These are phyloP conservation scores for Pseudocheirus occidentalis DNA, from an alignment of 2,797 vertebrate genomes.

Conservation along the genomic window DNA sequence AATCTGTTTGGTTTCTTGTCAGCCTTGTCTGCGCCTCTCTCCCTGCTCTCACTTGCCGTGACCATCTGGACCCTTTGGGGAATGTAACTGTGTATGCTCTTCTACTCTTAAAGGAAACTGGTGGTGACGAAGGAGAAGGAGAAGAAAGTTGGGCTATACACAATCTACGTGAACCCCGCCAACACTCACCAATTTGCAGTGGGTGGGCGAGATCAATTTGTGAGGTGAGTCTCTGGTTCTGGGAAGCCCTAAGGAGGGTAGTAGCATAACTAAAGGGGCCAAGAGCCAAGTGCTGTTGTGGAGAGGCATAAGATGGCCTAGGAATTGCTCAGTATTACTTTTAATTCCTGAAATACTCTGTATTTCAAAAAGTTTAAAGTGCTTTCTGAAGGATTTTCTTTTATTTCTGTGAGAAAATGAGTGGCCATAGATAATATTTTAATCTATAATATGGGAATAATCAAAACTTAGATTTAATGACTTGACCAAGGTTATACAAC, in stretches of 20 bases:
- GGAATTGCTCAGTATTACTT: slow-evolving; percentile 12
- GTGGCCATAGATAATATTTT: neutral
- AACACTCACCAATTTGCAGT: slow-evolving; percentile 97
- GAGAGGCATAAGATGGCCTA: neutral
- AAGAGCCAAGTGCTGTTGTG: neutral
- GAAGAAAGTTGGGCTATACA: slow-evolving; percentile 97
- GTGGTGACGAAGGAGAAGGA: slow-evolving; percentile 97
- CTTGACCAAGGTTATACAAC: slow-evolving; percentile 24
- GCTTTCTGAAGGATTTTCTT: slow-evolving; percentile 25
- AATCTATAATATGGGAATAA: neutral
- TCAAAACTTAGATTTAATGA: slow-evolving; percentile 38
- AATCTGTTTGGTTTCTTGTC: slow-evolving; percentile 55
- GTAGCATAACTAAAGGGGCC: neutral
- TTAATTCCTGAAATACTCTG: slow-evolving; percentile 3
- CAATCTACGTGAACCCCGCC: slow-evolving; percentile 95
- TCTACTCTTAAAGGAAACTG: slow-evolving; percentile 89
- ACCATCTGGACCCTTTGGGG: slow-evolving; percentile 57
- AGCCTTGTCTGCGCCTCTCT: slow-evolving; percentile 11
- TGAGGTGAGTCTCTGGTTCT: slow-evolving; percentile 87
- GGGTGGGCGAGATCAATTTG: slow-evolving; percentile 95
- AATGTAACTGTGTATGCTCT: slow-evolving; percentile 33
- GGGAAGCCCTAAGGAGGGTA: slow-evolving; percentile 34
- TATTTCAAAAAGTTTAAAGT: slow-evolving; percentile 11
- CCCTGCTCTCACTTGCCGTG: slow-evolving; percentile 36
- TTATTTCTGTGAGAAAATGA: neutral